Evolutionary conservation across 2,113 vertebrate genomes (phyloP).

Genomic region (Leucoraja erinaceus): DNA sequence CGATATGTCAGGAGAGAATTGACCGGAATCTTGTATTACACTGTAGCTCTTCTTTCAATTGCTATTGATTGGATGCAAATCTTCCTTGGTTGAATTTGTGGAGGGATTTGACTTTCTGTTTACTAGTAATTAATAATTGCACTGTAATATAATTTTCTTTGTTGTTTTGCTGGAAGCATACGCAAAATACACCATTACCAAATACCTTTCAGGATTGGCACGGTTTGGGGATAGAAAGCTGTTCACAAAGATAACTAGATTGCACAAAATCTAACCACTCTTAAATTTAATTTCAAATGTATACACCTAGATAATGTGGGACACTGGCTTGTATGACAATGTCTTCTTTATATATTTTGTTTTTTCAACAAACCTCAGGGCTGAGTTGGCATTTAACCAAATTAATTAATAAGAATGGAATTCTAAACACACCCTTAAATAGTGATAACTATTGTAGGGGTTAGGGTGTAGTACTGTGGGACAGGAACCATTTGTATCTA

Average conservation of each 20-base stretch:
- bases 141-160: not conserved
- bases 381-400: conserved; percentile 1
- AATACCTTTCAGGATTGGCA: not conserved
- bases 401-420: conserved; percentile 27
- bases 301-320: not conserved
- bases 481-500: not conserved
- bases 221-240: not conserved
- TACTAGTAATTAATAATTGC: not conserved
- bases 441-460: not conserved
- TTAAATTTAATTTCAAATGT: not conserved
- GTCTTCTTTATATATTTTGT: not conserved
- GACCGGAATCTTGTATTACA: not conserved
- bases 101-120: too few relatives aligned
- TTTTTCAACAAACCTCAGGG: not conserved
- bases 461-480: too few relatives aligned
- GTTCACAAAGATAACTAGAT: not conserved
- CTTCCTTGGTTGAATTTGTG: not conserved
- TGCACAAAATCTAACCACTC: not conserved
- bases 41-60: not conserved
- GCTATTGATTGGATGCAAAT: not conserved
- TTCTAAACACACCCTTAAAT: conserved; percentile 3
- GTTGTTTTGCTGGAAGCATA: not conserved
- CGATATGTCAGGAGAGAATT: too few relatives aligned
- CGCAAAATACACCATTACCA: not conserved
- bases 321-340: not conserved